phyloP scores from a whole-genome alignment of 2,797 vertebrate species.

The Catostomus latipinnis region DNA sequence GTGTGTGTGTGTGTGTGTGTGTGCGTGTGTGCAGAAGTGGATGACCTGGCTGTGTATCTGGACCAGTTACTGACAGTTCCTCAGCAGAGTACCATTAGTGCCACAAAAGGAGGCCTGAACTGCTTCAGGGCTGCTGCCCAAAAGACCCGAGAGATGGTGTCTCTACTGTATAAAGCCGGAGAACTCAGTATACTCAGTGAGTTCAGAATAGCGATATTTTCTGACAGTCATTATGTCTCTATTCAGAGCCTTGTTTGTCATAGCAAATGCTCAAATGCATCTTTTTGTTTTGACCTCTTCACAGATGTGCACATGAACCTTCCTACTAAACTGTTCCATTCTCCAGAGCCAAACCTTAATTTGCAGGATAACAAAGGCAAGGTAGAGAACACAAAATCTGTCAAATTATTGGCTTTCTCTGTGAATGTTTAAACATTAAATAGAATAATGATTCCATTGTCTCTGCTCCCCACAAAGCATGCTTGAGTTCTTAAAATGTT shows the following conservation, averaged over 20 bases:
- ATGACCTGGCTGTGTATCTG: slow-evolving; percentile 90
- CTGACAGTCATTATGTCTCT: background rate
- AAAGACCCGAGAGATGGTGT: slow-evolving; percentile 86
- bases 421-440: background rate
- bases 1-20: background rate
- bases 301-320: slow-evolving; percentile 92
- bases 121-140: slow-evolving; percentile 85
- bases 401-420: background rate
- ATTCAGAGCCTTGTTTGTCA: background rate
- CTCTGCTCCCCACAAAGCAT: slow-evolving; percentile 2
- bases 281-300: slow-evolving; percentile 15
- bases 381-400: slow-evolving; percentile 34
- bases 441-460: background rate
- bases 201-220: slow-evolving; percentile 55
- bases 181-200: slow-evolving; percentile 88
- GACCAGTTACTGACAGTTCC: slow-evolving; percentile 86
- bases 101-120: slow-evolving; percentile 61
- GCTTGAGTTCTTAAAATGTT: background rate
- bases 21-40: slow-evolving; percentile 71
- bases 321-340: slow-evolving; percentile 86
- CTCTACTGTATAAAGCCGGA: slow-evolving; percentile 87
- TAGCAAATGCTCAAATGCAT: background rate
- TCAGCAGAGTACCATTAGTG: slow-evolving; percentile 65
- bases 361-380: slow-evolving; percentile 72
- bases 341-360: slow-evolving; percentile 79